Percentiles rank a stretch among this genome's conserved stretches.
Evolutionary conservation across 2,797 vertebrate genomes (phyloP).

Genomic region (Sphenopsis melanotis): DNA sequence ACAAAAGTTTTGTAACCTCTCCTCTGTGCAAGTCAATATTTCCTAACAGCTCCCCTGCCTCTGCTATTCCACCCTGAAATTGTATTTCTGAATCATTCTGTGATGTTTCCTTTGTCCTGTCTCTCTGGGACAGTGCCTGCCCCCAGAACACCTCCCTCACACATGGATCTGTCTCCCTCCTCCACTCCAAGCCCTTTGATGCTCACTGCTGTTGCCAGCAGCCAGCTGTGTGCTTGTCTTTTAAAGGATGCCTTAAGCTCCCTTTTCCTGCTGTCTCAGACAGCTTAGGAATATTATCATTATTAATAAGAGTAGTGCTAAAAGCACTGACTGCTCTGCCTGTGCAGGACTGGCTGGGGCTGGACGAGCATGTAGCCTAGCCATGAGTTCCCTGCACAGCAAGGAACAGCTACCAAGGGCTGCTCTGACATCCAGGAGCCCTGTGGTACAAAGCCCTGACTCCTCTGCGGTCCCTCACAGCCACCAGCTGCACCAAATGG

Average conservation of each 20-base stretch:
- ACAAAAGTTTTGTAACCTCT: not conserved
- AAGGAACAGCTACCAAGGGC: not conserved
- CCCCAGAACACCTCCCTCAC: not conserved
- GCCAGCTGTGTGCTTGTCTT: conserved; percentile 17
- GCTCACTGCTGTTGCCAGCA: not conserved
- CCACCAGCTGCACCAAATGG: not conserved
- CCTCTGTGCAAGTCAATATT: accelerated
- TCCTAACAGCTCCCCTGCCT: not conserved
- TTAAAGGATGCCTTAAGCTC: not conserved
- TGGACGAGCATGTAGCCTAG: not conserved
- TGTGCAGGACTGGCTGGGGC: not conserved
- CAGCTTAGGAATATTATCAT: not conserved
- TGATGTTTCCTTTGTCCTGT: not conserved
- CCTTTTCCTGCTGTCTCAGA: not conserved
- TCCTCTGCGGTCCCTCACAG: not conserved
- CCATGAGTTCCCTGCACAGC: not conserved
- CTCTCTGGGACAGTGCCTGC: not conserved
- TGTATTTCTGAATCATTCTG: not conserved
- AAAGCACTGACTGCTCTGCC: not conserved
- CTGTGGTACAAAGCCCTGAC: not conserved
- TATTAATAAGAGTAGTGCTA: not conserved
- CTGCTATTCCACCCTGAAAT: not conserved
- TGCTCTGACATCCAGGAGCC: not conserved
- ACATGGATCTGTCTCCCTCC: not conserved
- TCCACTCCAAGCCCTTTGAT: not conserved